Conservation (phyloP, 2,797 vertebrate species). For the Alosa sapidissima region DNA sequence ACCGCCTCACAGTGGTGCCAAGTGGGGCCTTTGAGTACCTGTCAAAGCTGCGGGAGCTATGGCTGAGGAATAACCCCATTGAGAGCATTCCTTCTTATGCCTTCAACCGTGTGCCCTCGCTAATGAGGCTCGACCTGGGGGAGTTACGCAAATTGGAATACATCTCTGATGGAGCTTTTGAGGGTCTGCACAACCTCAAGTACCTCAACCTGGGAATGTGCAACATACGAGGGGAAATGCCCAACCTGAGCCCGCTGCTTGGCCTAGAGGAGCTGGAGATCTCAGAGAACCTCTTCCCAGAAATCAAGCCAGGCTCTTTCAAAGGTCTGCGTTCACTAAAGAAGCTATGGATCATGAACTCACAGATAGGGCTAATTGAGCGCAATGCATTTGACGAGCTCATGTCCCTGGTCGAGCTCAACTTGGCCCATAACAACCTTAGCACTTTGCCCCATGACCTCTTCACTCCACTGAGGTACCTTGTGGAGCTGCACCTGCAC, state of each 20-base stretch:
- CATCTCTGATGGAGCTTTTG: slow-evolving; percentile 96
- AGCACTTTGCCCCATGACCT: slow-evolving; percentile 93
- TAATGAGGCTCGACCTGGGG: slow-evolving; percentile 93
- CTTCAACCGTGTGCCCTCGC: slow-evolving; percentile 96
- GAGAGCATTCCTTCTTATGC: slow-evolving; percentile 98
- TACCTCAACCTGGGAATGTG: slow-evolving; percentile 99
- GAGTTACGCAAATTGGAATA: slow-evolving; percentile 96
- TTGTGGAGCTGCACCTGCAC: slow-evolving; percentile 95
- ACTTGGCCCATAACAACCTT: slow-evolving; percentile 97
- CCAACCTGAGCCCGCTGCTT: slow-evolving; percentile 89
- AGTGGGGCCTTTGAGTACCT: slow-evolving; percentile 97
- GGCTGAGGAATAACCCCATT: slow-evolving; percentile 97
- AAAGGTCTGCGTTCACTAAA: slow-evolving; percentile 88
- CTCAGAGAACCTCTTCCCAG: slow-evolving; percentile 92
- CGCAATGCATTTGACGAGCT: slow-evolving; percentile 94
- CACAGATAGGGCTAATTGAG: slow-evolving; percentile 89
- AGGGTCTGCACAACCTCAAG: slow-evolving; percentile 96
- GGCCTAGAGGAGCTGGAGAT: slow-evolving; percentile 96
- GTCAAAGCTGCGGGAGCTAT: slow-evolving; percentile 94
- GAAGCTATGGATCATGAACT: slow-evolving; percentile 99
- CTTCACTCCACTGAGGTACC: slow-evolving; percentile 88
- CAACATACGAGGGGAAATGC: slow-evolving; percentile 93
- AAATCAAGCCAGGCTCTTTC: slow-evolving; percentile 90
- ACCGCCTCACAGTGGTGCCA: slow-evolving; percentile 94
- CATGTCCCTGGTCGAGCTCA: slow-evolving; percentile 90